Conservation (phyloP, 37 sponge, comb jelly and placozoan genomes). For the Ephydatia muelleri region DNA sequence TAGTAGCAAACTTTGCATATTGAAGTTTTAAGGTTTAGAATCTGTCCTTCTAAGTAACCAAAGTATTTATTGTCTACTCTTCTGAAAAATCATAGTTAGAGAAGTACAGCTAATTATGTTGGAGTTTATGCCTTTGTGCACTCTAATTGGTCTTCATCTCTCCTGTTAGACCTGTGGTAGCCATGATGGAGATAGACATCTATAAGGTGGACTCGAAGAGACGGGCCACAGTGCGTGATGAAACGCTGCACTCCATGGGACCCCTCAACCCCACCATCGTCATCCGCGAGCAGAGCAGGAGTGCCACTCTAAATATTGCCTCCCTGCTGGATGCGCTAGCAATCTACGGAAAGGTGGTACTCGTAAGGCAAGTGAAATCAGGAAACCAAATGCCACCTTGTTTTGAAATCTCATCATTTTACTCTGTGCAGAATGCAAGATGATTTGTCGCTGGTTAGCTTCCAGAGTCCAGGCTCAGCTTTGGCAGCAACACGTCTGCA, state of each 20-base stretch:
- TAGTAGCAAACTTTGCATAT: too few relatives aligned
- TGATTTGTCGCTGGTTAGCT: slow-evolving; percentile 47
- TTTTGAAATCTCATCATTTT: not conserved
- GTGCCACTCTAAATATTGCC: slow-evolving; percentile 10
- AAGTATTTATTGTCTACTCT: too few relatives aligned
- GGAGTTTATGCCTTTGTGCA: not conserved
- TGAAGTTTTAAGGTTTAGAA: too few relatives aligned
- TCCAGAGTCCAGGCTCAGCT: slow-evolving; percentile 59
- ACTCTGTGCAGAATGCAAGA: slow-evolving; percentile 35
- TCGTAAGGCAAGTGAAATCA: slow-evolving; percentile 58
- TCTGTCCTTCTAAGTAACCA: too few relatives aligned
- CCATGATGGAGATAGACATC: slow-evolving; percentile 84
- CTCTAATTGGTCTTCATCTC: not conserved
- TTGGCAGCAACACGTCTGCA: slow-evolving; percentile 49
- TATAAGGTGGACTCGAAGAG: slow-evolving; percentile 50
- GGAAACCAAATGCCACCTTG: not conserved
- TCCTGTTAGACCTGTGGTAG: slow-evolving; percentile 84
- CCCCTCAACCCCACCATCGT: slow-evolving; percentile 77
- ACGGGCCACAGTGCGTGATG: slow-evolving; percentile 26
- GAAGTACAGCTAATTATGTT: not conserved
- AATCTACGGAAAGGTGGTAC: slow-evolving; percentile 66
- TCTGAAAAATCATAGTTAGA: not conserved
- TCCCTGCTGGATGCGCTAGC: slow-evolving; percentile 34
- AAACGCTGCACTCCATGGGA: slow-evolving; percentile 54
- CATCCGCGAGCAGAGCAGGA: slow-evolving; percentile 32